phyloP scores from a whole-genome alignment of 23 tunicate genomes.

The Trididemnum clinides region DNA sequence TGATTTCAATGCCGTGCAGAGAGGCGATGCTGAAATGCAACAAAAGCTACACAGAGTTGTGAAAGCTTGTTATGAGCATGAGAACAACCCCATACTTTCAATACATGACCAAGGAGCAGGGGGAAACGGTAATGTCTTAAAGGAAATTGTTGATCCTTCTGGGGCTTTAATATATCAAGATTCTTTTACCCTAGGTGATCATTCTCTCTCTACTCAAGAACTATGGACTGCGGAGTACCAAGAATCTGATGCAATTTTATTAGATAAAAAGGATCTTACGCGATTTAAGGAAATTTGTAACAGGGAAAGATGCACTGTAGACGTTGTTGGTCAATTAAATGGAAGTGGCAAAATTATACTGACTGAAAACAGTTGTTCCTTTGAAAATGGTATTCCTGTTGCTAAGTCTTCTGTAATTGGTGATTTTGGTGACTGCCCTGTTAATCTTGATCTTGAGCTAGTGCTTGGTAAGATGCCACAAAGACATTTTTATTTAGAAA shows the following conservation, averaged over 20 bases:
- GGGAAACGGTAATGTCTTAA: conserved; percentile 89
- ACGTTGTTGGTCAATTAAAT: conserved; percentile 79
- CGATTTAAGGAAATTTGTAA: conserved; percentile 52
- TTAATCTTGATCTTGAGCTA: conserved; percentile 67
- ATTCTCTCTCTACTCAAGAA: conserved; percentile 59
- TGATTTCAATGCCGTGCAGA: conserved; percentile 91
- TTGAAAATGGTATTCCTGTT: neutral
- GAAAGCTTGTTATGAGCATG: conserved; percentile 64
- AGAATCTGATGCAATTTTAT: conserved; percentile 80
- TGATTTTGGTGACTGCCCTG: conserved; percentile 40
- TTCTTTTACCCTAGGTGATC: conserved; percentile 72
- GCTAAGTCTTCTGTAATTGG: neutral
- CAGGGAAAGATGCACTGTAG: conserved; percentile 74
- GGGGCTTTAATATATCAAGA: conserved; percentile 68
- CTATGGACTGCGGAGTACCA: conserved; percentile 95
- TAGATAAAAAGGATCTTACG: conserved; percentile 9
- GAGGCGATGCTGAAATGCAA: conserved; percentile 94
- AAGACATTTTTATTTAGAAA: conserved; percentile 43
- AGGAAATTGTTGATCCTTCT: conserved; percentile 86
- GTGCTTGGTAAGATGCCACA: conserved; percentile 80
- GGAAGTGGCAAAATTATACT: conserved; percentile 75
- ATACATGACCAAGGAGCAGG: conserved; percentile 97
- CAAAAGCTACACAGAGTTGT: conserved; percentile 86
- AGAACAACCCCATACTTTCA: conserved; percentile 67
- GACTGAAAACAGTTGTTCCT: conserved; percentile 49